Evolutionary conservation across 2,797 vertebrate genomes (phyloP).

Genomic region (Lepidocolaptes lacrymiger): DNA sequence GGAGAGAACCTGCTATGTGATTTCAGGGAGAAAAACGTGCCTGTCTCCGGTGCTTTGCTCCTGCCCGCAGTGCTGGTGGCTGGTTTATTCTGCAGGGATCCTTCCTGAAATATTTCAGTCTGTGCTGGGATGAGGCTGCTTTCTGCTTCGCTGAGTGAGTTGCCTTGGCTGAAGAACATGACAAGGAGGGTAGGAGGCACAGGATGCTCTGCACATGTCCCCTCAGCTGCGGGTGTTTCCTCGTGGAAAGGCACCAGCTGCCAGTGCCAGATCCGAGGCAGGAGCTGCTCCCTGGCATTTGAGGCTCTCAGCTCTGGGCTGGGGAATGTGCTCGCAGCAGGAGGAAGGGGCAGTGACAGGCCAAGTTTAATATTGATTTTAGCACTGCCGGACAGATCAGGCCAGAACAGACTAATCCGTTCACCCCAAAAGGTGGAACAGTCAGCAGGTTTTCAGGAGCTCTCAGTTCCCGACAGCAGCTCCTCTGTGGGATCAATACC

Average conservation of each 20-base stretch:
- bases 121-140: not conserved
- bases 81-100: not conserved
- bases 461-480: not conserved
- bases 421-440: not conserved
- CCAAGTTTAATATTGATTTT: not conserved
- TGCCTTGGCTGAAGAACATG: slow-evolving; percentile 8
- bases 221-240: slow-evolving; percentile 2
- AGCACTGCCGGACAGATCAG: not conserved
- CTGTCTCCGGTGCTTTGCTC: not conserved
- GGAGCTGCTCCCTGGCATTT: not conserved
- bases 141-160: slow-evolving; percentile 1
- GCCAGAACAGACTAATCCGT: not conserved
- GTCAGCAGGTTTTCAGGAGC: not conserved
- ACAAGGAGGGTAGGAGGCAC: not conserved
- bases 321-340: not conserved
- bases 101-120: not conserved
- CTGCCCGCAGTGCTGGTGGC: not conserved
- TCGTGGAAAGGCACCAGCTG: slow-evolving; percentile 35
- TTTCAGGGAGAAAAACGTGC: not conserved
- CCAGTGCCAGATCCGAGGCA: not conserved
- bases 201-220: slow-evolving; percentile 34
- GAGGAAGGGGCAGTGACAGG: not conserved
- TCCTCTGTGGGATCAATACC: not conserved
- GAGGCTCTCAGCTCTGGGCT: not conserved
- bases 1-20: not conserved